Evolutionary conservation across 2,888 invertebrate genomes (phyloP), one percentile per base, ranked within the genome.

Genomic region (Melanotus villosus): DNA sequence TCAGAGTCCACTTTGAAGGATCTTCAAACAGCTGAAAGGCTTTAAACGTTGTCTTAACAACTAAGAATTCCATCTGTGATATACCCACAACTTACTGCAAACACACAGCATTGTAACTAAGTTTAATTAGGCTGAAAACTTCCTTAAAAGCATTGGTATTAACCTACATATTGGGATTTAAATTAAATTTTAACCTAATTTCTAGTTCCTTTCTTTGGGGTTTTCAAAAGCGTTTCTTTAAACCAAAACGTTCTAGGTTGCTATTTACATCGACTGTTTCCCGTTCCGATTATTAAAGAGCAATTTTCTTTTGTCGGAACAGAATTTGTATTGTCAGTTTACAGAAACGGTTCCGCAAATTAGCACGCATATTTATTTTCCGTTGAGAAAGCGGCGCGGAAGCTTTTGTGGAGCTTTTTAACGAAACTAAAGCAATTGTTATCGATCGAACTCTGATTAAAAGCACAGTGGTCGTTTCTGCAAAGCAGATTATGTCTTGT

Each of bases 351-450:
- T 47, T 47, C 50, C 38, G 36, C 62, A 62, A 62, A 62, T 62
- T 62, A 62, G 50, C 62, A 62, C 62, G 50, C 47, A 62, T 62
- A 50, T 62, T 62, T 62, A 62, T 62, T 62, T 62, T 36, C 62
- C 23, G n/a, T 62, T 47, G 34, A 36, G 50, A 62, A 62, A 36
- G 62, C 62, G 12, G 36, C 50, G 45, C 59, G 21, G 50, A 62
- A 52, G 50, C 59, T 45, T 52, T 52, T 36, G 47, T 47, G 50
- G 36, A 50, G 62, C 62, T 62, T 62, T 62, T 62, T 62, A 59
- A 38, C 62, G 47, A 62, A 62, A 65, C 43, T 57, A 65, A 56
- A 56, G 57, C 64, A 65, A 65, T 52, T 52, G 52, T 19, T 56
- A 65, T 65, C 43, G 64, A 65, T 65, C 56, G 34, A 52, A 34